Base-by-base conservation (phyloP, 2,113 vertebrate species). In the Trematomus loennbergii region DNA sequence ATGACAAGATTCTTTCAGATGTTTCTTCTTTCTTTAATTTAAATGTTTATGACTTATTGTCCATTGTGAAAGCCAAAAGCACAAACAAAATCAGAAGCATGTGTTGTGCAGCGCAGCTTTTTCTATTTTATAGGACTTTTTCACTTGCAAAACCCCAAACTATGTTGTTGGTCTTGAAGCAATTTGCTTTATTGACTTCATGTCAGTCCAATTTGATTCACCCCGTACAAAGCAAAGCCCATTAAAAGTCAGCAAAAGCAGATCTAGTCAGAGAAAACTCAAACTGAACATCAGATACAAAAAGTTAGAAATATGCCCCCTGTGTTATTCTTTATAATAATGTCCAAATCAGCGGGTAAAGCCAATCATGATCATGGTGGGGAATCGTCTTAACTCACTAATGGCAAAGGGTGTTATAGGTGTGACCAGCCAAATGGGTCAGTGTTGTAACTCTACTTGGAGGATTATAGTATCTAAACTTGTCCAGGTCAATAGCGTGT, bases 391-490 rank as follows among this genome's bases (percentile, higher is more conserved):
- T 5, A 64, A 68, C 25, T 2, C 36, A 43, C 12, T 25, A 40
- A 50, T 49, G 62, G 52, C 5, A 36, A 36, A 5, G 3, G 36
- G 4, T 36, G 36, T 36, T 36, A 36, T 36, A 54, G 46, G 55
- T 29, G 20, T 46, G 20, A 53, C 16, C 5, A 0, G 36, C 40
- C 52, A 83, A 76, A 58, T 65, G 20, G 78, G 69, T 67, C 83
- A 62, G 63, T 75, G 76, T 40, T 70, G 76, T 79, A 71, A 86
- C 64, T 53, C 43, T 15, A 74, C 75, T 59, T 55, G 49, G 63
- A 49, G 62, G 20, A 64, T 29, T 11, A 50, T 33, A 50, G 46
- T 33, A 33, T 48, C 49, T 67, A 53, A 53, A 76, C 79, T 48
- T 52, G 45, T 65, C 61, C 67, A 78, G 80, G 78, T 80, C 79